Evolutionary conservation across 2,797 vertebrate genomes (phyloP), one percentile per base, ranked within the genome.

Genomic region (Bradypus variegatus): DNA sequence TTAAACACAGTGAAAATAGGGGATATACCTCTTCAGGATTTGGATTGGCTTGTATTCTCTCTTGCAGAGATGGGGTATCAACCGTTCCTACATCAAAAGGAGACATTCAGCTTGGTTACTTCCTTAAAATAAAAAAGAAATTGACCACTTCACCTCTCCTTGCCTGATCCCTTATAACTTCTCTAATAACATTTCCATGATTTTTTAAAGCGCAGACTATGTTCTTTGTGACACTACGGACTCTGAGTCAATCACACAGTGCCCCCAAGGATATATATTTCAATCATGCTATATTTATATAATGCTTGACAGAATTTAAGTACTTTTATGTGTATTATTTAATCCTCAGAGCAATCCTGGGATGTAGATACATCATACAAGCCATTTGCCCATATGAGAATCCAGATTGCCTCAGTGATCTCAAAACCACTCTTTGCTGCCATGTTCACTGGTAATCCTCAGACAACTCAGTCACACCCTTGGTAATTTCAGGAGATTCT

Each of bases 51-150:
- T 98, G 97, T 95, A 99, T 99, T 96, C 99, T 98, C 76, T 97
- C 98, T 90, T 97, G 98, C 89, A 99, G 97, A 67, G 99, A 99
- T 50, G 99, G 99, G 1, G 99, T 99, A 87, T 99, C 98, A 94
- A 99, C 98, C 6, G 98, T 99, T 85, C 98, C 99, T 99, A 95
- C 70, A 45, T 58, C 93, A 94, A 95, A 93, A 75, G 77, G 70
- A 33, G 36, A 86, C 86, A 91, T 92, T 81, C 23, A 81, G 1
- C 38, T 79, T 95, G 88, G 90, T 95, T 89, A 96, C 33, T 88
- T 31, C 91, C 41, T 76, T 85, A 72, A 65, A 60, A 8, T 60
- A 58, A 76, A 88, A 60, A 84, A 88, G 19, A 95, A 60, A 62
- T 36, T 0, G 0, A 38, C 14, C 31, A 67, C 84, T 76, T 62